These are phyloP conservation scores for Ostrea denselamellosa DNA, from an alignment of 1,140 invertebrate genomes.

Conservation along the genomic window DNA sequence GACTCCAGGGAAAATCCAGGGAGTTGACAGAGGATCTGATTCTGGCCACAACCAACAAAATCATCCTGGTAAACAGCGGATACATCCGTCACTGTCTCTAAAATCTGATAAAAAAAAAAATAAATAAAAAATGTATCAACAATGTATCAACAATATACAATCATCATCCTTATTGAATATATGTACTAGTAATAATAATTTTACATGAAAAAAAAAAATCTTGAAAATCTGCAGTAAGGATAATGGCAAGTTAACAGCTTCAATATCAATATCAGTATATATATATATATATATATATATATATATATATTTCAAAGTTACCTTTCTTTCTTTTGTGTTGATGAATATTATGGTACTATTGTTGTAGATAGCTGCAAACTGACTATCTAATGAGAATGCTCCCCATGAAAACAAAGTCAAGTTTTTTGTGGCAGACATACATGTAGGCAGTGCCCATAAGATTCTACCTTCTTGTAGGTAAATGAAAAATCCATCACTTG, in stretches of 20 bases:
- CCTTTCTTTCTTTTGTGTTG: slow-evolving; percentile 10
- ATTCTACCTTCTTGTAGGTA: slow-evolving; percentile 19
- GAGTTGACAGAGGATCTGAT: background rate
- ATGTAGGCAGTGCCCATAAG: background rate
- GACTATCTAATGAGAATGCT: background rate
- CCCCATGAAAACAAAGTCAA: background rate
- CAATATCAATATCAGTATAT: too few species aligned
- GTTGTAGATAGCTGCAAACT: background rate
- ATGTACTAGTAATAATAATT: background rate
- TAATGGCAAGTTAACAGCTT: too few species aligned
- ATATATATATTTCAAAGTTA: background rate
- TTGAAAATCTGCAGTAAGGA: too few species aligned
- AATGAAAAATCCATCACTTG: slow-evolving; percentile 6
- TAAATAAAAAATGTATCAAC: background rate
- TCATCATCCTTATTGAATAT: background rate
- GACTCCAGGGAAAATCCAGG: background rate
- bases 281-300: too few species aligned
- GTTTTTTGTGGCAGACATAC: background rate
- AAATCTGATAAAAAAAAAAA: background rate
- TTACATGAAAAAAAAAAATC: too few species aligned
- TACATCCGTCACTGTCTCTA: background rate
- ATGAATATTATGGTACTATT: background rate
- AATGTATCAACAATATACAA: background rate
- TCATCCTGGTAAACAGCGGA: background rate
- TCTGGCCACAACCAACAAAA: background rate